These are phyloP conservation scores for Semnopithecus entellus DNA, from an alignment of 2,113 vertebrate genomes.

Conservation along the genomic window DNA sequence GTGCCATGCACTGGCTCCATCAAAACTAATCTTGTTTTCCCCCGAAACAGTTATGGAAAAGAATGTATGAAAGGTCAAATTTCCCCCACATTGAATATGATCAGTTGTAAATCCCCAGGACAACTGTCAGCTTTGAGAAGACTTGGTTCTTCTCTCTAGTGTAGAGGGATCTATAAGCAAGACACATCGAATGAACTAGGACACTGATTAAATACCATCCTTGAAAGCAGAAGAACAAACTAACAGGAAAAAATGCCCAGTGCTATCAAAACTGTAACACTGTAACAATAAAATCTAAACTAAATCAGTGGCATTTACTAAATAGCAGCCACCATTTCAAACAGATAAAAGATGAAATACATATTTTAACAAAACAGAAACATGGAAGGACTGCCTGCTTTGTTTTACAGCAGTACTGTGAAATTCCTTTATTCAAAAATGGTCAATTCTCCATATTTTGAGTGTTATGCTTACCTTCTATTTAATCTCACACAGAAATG, in stretches of 20 bases:
- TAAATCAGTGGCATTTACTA: constrained; percentile 67
- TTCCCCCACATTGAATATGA: constrained; percentile 81
- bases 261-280: constrained; percentile 55
- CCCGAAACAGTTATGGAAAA: constrained; percentile 84
- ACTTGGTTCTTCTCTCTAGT: constrained; percentile 83
- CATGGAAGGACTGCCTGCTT: constrained; percentile 35
- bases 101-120: constrained; percentile 83
- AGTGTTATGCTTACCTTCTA: background rate
- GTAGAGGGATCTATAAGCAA: constrained; percentile 78
- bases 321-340: constrained; percentile 63
- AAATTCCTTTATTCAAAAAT: constrained; percentile 48
- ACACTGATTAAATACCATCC: constrained; percentile 78
- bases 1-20: constrained; percentile 57
- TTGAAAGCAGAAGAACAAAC: constrained; percentile 74
- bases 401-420: constrained; percentile 39
- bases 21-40: constrained; percentile 76
- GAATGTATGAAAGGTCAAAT: constrained; percentile 84
- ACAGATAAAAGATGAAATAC: constrained; percentile 54
- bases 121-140: constrained; percentile 85
- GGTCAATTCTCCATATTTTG: background rate
- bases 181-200: constrained; percentile 74
- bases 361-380: constrained; percentile 54
- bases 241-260: constrained; percentile 72
- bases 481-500: constrained; percentile 39
- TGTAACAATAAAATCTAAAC: constrained; percentile 60